Evolutionary conservation across 2,113 vertebrate genomes (phyloP).

Genomic region (Motacilla tschutschensis): DNA sequence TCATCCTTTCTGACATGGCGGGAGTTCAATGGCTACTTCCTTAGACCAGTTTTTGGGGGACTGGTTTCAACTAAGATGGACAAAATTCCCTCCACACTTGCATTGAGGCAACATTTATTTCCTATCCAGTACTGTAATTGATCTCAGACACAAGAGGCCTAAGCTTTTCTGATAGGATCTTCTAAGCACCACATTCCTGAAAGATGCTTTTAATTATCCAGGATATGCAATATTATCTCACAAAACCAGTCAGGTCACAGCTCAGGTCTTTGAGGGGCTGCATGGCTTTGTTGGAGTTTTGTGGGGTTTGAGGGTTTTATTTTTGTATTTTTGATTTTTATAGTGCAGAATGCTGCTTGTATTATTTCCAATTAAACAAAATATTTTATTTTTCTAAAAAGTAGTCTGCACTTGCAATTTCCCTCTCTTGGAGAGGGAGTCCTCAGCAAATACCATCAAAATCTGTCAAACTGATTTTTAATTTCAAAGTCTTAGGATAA

Average conservation of each 20-base stretch:
- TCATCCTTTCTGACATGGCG: fast-evolving
- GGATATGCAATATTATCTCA: not conserved
- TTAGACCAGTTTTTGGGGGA: not conserved
- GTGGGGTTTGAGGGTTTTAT: not conserved
- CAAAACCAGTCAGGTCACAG: not conserved
- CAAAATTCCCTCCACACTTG: not conserved
- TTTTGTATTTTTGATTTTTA: not conserved
- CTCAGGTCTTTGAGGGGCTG: not conserved
- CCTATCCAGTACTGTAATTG: not conserved
- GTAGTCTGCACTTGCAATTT: not conserved
- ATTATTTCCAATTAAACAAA: not conserved
- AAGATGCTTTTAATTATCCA: not conserved
- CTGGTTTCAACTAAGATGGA: not conserved
- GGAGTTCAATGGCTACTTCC: not conserved
- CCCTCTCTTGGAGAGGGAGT: not conserved
- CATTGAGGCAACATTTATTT: not conserved
- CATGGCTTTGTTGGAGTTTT: not conserved
- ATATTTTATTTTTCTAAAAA: not conserved
- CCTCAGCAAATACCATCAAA: not conserved
- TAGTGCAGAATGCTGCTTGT: not conserved
- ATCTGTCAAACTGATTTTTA: not conserved
- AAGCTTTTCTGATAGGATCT: not conserved
- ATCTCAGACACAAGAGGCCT: not conserved
- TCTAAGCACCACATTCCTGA: not conserved
- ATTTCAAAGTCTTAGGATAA: not conserved